These are phyloP conservation scores for Bhutanitis thaidina DNA, from an alignment of 2,888 invertebrate species.

Conservation along the genomic window DNA sequence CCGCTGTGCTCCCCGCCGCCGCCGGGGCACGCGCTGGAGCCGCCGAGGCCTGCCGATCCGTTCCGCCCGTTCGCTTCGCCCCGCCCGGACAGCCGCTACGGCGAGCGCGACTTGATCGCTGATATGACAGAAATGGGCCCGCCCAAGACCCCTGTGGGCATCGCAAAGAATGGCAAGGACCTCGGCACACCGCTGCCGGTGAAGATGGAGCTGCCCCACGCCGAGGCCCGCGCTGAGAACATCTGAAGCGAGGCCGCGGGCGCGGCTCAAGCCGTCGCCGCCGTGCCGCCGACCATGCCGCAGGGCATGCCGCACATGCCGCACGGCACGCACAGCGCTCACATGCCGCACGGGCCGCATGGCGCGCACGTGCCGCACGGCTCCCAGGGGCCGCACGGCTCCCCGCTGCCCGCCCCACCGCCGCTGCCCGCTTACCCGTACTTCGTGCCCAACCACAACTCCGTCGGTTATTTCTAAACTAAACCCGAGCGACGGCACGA, in stretches of 20 bases:
- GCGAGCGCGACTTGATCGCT: slow-evolving; percentile 80
- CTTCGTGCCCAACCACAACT: slow-evolving; percentile 69
- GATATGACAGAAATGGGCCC: slow-evolving; percentile 68
- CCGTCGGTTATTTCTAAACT: slow-evolving; percentile 67
- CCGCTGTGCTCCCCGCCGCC: slow-evolving; percentile 83
- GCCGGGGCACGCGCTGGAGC: slow-evolving; percentile 84
- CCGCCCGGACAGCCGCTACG: slow-evolving; percentile 81
- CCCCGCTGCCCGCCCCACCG: slow-evolving; percentile 47
- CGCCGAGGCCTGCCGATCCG: slow-evolving; percentile 68
- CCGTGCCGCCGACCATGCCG: slow-evolving; percentile 33
- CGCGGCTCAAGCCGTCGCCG: slow-evolving; percentile 33
- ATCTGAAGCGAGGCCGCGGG: slow-evolving; percentile 77
- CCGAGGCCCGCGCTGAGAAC: slow-evolving; percentile 80
- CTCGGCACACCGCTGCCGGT: slow-evolving; percentile 81
- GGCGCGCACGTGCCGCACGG: slow-evolving; percentile 29
- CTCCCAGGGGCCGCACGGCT: slow-evolving; percentile 28
- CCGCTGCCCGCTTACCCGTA: slow-evolving; percentile 70
- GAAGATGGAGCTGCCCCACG: slow-evolving; percentile 82
- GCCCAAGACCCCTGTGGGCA: slow-evolving; percentile 55
- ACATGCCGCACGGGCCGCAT: slow-evolving; percentile 38
- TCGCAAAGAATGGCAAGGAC: slow-evolving; percentile 55
- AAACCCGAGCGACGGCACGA: slow-evolving; percentile 25
- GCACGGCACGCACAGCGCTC: slow-evolving; percentile 44
- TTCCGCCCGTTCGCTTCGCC: slow-evolving; percentile 81
- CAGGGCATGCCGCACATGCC: slow-evolving; percentile 26